Base-by-base conservation (phyloP, 2,113 vertebrate species). In the Euleptes europaea region DNA sequence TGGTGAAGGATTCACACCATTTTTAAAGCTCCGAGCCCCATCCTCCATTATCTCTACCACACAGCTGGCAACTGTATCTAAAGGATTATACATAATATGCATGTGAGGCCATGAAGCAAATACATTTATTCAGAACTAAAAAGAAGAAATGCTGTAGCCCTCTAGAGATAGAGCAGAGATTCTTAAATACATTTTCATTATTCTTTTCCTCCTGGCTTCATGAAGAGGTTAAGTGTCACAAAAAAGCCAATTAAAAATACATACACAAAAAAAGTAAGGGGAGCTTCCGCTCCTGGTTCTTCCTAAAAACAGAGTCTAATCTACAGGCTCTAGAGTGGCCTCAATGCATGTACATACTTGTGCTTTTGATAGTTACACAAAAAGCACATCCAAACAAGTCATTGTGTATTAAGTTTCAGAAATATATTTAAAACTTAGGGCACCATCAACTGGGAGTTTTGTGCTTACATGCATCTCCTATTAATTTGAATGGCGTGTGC, bases 61-160 rank as follows among this genome's bases (percentile, higher is more conserved):
- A 95, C 98, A 99, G 98, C 98, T 97, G 98, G 96, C 92, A 95
- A 97, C 97, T 97, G 95, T 96, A 97, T 94, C 98, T 95, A 97
- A 97, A 97, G 98, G 98, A 98, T 99, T 98, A 98, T 96, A 95
- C 95, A 94, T 94, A 91, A 94, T 88, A 76, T 51, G 40, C 94
- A 87, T 90, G 88, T 88, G 92, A 94, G 83, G 85, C 84, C 11
- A 73, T 38, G 86, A 86, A 89, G 91, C n/a, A 88, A 90, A 94
- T 91, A 82, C 85, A 77, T 92, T 92, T 90, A 92, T 84, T 86
- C 66, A 31, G 84, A 84, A 85, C 89, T 90, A 91, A 88, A 93
- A 94, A 89, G 89, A 87, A 81, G 82, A 82, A 92, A 92, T 90
- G 49, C 89, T 86, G 85, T 88, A 76, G 79, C 82, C 88, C 91